Percentiles rank a stretch among this genome's conserved stretches.
Evolutionary conservation across 2,888 invertebrate genomes (phyloP).

Genomic region (Diplolepis rosae): DNA sequence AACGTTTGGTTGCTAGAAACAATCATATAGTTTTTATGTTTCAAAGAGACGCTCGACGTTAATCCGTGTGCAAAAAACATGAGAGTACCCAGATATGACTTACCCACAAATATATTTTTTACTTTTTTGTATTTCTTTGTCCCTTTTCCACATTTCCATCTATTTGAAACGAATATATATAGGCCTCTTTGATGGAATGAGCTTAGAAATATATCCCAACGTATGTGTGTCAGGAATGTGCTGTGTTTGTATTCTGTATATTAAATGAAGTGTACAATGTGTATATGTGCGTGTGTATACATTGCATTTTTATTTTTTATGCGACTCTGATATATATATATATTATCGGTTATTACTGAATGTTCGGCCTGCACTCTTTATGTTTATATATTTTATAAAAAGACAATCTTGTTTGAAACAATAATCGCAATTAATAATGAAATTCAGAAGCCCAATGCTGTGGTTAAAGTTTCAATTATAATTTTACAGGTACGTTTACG

Average conservation of each 20-base stretch:
- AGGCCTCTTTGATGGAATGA: conserved; percentile 18
- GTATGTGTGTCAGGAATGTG: conserved; percentile 22
- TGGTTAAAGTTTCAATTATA: not conserved
- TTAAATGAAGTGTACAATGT: not conserved
- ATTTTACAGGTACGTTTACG: not conserved
- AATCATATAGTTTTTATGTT: no score
- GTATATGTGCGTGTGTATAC: not conserved
- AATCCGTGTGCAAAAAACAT: not conserved
- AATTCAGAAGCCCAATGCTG: not conserved
- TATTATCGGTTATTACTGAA: not conserved
- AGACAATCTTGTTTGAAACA: not conserved
- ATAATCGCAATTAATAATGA: not conserved
- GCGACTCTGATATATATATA: not conserved
- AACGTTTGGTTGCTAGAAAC: no score
- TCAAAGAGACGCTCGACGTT: not conserved
- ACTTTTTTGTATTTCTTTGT: not conserved
- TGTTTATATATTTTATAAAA: conserved; percentile 20
- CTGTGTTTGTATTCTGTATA: conserved; percentile 26
- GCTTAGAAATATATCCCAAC: conserved; percentile 26
- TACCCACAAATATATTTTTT: conserved; percentile 4
- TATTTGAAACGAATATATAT: conserved; percentile 10
- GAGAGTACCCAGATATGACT: not conserved
- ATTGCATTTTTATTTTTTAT: conserved; percentile 26
- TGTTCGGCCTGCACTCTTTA: conserved; percentile 17
- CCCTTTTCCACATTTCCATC: not conserved